phyloP scores from a whole-genome alignment of 2,797 vertebrate genomes.

The Buphagus erythrorhynchus region DNA sequence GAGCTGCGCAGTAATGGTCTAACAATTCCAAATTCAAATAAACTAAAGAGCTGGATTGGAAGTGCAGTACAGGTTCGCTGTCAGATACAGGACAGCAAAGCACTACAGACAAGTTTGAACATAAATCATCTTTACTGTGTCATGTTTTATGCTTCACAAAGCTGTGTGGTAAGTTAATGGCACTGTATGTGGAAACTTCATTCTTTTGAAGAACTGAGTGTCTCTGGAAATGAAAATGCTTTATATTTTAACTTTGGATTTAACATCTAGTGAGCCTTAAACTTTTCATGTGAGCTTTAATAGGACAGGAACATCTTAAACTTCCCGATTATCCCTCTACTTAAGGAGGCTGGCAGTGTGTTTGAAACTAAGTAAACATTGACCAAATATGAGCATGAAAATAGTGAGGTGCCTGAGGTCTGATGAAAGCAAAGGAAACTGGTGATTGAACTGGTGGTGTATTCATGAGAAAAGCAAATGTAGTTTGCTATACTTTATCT shows the following conservation, averaged over 20 bases:
- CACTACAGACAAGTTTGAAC: background rate
- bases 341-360: background rate
- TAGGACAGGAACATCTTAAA: background rate
- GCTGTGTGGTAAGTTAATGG: background rate
- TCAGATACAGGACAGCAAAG: background rate
- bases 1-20: background rate
- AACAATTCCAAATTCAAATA: background rate
- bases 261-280: background rate
- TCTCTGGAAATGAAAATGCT: background rate
- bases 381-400: conserved; percentile 57
- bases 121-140: conserved; percentile 11
- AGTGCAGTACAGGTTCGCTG: background rate
- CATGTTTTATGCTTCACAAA: conserved; percentile 9
- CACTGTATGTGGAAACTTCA: background rate
- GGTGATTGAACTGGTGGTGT: background rate
- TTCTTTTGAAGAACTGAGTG: background rate
- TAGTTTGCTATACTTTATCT: background rate
- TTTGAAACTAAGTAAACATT: conserved; percentile 44
- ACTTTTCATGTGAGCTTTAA: background rate
- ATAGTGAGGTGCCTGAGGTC: conserved; percentile 16
- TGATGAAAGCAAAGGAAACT: background rate
- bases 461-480: background rate
- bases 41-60: background rate
- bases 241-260: background rate
- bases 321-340: background rate